Evolutionary conservation across 2,888 invertebrate species (phyloP), one percentile per base, ranked within the genome.

Genomic region (Parnassius glacialis): DNA sequence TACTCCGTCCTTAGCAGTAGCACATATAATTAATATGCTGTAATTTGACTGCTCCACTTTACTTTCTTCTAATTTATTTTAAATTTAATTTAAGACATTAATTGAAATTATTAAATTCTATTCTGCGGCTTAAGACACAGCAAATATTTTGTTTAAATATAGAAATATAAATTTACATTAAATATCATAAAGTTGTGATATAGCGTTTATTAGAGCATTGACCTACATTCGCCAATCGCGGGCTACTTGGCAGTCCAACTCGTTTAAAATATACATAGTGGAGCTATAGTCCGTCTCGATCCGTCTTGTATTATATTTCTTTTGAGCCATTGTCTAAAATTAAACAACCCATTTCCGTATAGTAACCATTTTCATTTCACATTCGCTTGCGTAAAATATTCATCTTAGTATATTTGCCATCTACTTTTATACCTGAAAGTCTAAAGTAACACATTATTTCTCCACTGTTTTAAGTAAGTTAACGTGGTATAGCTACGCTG

Each of bases 211-310:
- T 87, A 87, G 90, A 88, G 84, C 90, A 90, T 88, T 90, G 90
- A 89, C 90, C 90, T 72, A 90, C 72, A 84, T 89, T 83, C 71
- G 71, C 54, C 61, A 67, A 67, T 68, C 69, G 72, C 73, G 84
- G 78, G 79, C 82, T 83, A 85, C 81, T 89, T 89, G 89, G 88
- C 90, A 90, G 76, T 71, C 78, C 74, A 68, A 67, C 67, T 70
- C 73, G 70, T 81, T 77, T 83, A 81, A 86, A 87, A 85, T 86
- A 85, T 80, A 70, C 65, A 67, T 67, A 66, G 69, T 64, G 69
- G 59, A 20, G 62, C 65, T 44, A 7, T 25, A 25, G 55, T 58
- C 55, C 13, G 64, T 64, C 57, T 54, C 59, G 41, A 51, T 47
- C 61, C 45, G 54, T 10, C 44, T 48, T 53, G 42, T 64, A 59